Conservation (phyloP, 2,888 invertebrate species). For the Operophtera brumata region DNA sequence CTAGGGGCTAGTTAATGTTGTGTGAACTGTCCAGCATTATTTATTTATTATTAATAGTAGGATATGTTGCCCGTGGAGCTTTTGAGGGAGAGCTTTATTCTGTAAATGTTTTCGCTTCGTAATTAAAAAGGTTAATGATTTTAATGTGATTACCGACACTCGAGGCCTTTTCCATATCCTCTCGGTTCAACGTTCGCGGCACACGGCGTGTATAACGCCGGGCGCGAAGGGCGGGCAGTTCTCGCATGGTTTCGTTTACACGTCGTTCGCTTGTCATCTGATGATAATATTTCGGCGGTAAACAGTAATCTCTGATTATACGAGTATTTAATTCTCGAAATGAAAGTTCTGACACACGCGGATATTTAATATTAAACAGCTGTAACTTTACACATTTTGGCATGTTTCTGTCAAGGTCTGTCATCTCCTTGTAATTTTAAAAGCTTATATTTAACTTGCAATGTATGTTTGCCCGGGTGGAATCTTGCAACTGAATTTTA, state of each 20-base stretch:
- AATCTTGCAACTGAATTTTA: no score
- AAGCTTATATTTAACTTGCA: no score
- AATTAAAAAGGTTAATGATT: no score
- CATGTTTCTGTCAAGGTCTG: constrained; percentile 5
- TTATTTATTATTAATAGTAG: no score
- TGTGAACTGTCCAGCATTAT: no score
- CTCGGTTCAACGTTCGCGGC: constrained; percentile 29
- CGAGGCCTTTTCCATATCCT: constrained; percentile 28
- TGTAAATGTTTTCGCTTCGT: neutral
- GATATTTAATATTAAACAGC: constrained; percentile 4
- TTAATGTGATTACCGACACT: neutral
- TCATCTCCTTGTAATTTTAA: constrained; percentile 8
- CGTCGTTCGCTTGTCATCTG: constrained; percentile 55
- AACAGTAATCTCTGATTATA: constrained; percentile 45
- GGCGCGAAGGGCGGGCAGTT: constrained; percentile 49
- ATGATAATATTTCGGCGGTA: constrained; percentile 56
- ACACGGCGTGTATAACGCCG: constrained; percentile 36
- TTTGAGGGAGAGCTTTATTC: no score
- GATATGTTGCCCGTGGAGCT: neutral
- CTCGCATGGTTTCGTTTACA: constrained; percentile 52
- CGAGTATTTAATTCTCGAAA: constrained; percentile 19
- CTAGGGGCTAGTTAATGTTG: no score
- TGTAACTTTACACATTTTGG: neutral
- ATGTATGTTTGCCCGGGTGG: no score
- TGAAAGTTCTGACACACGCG: constrained; percentile 14